Base-by-base conservation (phyloP, 2,113 vertebrate species). In the Prinia subflava region DNA sequence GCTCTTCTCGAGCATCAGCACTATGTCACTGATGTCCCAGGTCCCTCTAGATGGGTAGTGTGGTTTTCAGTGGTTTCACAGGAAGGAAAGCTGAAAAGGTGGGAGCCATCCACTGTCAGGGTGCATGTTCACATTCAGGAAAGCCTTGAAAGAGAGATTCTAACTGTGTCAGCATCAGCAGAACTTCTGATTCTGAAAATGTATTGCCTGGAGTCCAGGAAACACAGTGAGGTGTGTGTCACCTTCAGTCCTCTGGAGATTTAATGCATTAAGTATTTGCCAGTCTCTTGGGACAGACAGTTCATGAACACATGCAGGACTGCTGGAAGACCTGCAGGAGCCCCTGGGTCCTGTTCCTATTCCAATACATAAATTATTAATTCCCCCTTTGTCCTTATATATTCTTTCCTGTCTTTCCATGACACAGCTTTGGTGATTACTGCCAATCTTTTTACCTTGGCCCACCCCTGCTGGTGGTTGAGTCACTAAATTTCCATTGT, bases 51-150 rank as follows among this genome's bases (percentile, higher is more conserved):
- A 63, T 7, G 13, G 21, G 6, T 25, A 22, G 14, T 42, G 76
- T 19, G 33, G 7, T 28, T 79, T 52, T 17, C 70, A 19, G 4
- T 7, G 6, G 35, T 49, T 42, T 80, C 35, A 31, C 2, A 39
- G n/a, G 33, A 13, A 39, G 31, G 55, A 76, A 62, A 91, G 14
- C 23, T 71, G 35, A 50, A 71, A 57, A 83, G 0, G 0, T 1
- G 1, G 10, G 12, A 64, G 6, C 24, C n/a, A 22, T 49, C 25
- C 23, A 4, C 18, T 57, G 65, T 35, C 37, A 86, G 28, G 24
- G 10, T 6, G 0, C 7, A 31, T 1, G 0, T 2, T 42, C 7
- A 15, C 0, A 1, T 16, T 59, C 37, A 50, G 49, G 42, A 76
- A 77, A 85, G 13, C 28, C 50, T 73, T 70, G 25, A 35, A 44